phyloP scores from a whole-genome alignment of 2,113 vertebrate species.

The Solenodon paradoxus region DNA sequence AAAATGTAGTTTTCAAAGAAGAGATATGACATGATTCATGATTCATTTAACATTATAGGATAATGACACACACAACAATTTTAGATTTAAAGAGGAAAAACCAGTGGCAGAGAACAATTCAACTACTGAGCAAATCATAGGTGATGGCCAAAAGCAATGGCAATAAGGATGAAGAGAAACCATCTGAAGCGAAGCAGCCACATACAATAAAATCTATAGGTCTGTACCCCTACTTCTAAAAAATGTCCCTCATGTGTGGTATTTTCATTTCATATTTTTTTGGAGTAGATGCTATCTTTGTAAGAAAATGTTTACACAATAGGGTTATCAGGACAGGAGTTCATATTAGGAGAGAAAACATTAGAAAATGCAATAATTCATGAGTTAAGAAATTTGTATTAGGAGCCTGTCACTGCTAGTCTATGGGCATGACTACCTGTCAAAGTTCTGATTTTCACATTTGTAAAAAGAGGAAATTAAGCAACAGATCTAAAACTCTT shows the following conservation, averaged over 20 bases:
- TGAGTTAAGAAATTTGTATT: not conserved
- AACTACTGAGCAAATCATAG: not conserved
- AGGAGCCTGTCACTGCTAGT: not conserved
- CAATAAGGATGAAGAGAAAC: not conserved
- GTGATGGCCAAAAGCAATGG: not conserved
- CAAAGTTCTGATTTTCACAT: not conserved
- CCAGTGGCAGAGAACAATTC: not conserved
- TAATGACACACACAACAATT: not conserved
- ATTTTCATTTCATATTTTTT: not conserved
- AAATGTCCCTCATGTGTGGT: not conserved
- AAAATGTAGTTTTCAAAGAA: conserved; percentile 23
- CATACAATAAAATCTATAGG: not conserved
- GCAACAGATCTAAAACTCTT: not conserved
- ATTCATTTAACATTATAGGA: conserved; percentile 41
- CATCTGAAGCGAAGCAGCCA: not conserved
- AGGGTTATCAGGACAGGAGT: conserved; percentile 9
- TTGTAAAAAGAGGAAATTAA: conserved; percentile 19
- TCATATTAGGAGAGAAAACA: not conserved
- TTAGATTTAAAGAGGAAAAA: not conserved
- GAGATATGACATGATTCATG: not conserved
- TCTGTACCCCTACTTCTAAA: not conserved
- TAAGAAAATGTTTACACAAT: not conserved
- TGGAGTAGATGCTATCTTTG: not conserved
- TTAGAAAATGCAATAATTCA: not conserved
- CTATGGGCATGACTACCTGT: not conserved